Percentiles rank a stretch among this genome's conserved stretches.
phyloP scores from a whole-genome alignment of 2,888 invertebrate species.

The Trachelus stipa region DNA sequence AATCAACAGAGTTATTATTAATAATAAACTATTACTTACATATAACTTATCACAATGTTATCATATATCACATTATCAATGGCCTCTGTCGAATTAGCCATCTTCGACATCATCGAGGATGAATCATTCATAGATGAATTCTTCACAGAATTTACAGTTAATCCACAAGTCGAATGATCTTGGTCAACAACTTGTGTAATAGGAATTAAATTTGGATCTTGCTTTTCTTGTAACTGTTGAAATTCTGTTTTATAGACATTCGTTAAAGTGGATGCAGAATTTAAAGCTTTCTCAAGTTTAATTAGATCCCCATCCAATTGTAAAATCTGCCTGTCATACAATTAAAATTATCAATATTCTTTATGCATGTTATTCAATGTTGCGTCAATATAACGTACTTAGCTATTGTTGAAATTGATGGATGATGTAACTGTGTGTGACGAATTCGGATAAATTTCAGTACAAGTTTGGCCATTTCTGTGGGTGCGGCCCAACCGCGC shows the following conservation, averaged over 20 bases:
- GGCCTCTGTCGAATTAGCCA: background rate
- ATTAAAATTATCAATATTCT: background rate
- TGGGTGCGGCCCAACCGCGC: background rate
- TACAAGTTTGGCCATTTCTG: slow-evolving; percentile 70
- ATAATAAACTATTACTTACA: slow-evolving; percentile 38
- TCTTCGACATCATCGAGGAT: background rate
- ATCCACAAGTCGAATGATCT: background rate
- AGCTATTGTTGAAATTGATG: slow-evolving; percentile 29
- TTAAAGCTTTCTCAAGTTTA: slow-evolving; percentile 39
- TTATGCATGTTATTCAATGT: background rate
- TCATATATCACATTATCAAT: slow-evolving; percentile 44
- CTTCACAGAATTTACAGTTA: background rate
- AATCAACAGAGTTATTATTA: slow-evolving; percentile 7
- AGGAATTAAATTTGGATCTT: slow-evolving; percentile 5
- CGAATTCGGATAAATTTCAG: slow-evolving; percentile 71
- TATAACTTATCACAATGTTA: slow-evolving; percentile 46
- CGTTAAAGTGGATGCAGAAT: slow-evolving; percentile 36
- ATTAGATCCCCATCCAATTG: slow-evolving; percentile 35
- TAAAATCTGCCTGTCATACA: slow-evolving; percentile 34
- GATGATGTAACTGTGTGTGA: slow-evolving; percentile 67
- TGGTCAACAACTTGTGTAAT: background rate
- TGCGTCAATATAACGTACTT: slow-evolving; percentile 22
- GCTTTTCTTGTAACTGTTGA: slow-evolving; percentile 10
- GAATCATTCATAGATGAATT: background rate
- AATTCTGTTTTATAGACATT: slow-evolving; percentile 16